Conservation (phyloP, 2,113 vertebrate species). For the Bombycilla garrulus region DNA sequence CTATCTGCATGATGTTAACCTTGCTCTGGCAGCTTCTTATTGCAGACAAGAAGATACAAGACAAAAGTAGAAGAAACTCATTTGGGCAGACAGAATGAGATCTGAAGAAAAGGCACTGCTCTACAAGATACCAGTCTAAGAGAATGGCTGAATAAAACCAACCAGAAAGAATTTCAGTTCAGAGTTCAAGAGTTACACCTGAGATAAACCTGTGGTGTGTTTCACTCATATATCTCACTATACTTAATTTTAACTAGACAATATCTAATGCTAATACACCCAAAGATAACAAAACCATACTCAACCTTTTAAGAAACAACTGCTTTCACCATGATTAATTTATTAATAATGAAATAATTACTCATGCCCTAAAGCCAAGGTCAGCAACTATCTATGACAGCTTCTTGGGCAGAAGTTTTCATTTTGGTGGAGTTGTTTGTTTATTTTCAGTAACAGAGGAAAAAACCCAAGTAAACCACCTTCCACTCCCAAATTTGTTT, state of each 20-base stretch:
- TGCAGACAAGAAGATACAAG: background rate
- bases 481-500: background rate
- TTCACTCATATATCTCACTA: background rate
- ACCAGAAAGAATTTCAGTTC: background rate
- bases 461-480: background rate
- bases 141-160: background rate
- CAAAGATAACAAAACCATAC: background rate
- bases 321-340: background rate
- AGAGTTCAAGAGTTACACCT: background rate
- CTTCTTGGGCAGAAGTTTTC: background rate
- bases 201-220: background rate
- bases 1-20: background rate
- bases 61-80: background rate
- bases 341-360: background rate
- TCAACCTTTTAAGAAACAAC: background rate
- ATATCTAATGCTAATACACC: background rate
- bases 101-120: background rate
- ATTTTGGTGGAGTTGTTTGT: background rate
- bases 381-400: background rate
- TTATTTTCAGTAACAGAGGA: background rate
- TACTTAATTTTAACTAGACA: background rate
- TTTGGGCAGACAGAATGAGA: background rate
- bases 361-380: background rate
- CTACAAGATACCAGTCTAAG: background rate
- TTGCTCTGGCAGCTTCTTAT: background rate